Base-by-base conservation (phyloP, 2,113 vertebrate genomes). In the Sinosuthora webbiana region DNA sequence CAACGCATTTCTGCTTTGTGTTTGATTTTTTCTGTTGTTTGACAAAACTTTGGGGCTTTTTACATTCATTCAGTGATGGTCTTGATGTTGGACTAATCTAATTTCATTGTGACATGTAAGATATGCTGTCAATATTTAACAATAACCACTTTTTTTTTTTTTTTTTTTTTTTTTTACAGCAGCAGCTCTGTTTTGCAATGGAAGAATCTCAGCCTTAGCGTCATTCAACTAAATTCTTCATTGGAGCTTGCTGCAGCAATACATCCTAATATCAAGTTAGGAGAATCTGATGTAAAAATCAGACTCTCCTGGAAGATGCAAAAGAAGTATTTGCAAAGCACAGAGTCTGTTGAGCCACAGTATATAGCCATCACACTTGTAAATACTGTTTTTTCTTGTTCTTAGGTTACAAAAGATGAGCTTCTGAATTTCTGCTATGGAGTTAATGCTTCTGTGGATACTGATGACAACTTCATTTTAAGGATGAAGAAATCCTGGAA, bases 401-500 rank as follows among this genome's bases (percentile, higher is more conserved):
- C 75, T 49, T 83, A 98, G 97, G 90, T 98, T 73, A 97, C 83
- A 23, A 89, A 98, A 97, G 94, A 95, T 68, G 87, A 96, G 10
- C 97, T 98, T 93, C 59, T 97, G 68, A 97, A 96, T 85, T 98
- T 94, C 86, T 97, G 94, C 11, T 79, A 93, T 45, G 97, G 94
- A 70, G 89, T 97, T 45, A 97, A 96, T 37, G 93, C 97, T 69
- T 98, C 97, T 23, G 81, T 97, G 13, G 94, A 97, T 47, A 97
- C 56, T 0, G 94, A 97, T 77, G 93, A 93, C 25, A 97, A 97
- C 82, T 97, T 97, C 15, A 50, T 50, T 95, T 89, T 97, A 79
- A 98, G 94, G 94, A 97, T 96, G 96, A 95, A 45, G 74, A 97
- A 97, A 75, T 95, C 92, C 42, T 97, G 94, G 96, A 95, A 97